Base-by-base conservation (phyloP, 2,113 vertebrate species). In the Dunckerocampus dactyliophorus region DNA sequence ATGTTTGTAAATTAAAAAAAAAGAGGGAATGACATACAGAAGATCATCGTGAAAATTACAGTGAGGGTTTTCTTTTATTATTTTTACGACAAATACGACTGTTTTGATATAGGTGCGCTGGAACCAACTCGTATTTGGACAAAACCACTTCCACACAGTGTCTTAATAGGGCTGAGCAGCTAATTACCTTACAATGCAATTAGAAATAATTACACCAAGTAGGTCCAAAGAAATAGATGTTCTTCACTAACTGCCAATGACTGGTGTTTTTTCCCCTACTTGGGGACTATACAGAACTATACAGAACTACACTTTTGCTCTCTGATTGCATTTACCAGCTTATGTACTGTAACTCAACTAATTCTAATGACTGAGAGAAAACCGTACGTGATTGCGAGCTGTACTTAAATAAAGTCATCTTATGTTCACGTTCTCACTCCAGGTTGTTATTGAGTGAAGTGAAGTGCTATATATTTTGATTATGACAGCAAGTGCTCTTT, bases 141-240 rank as follows among this genome's bases (percentile, higher is more conserved):
- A 75, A 65, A 66, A 63, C 62, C 56, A 67, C 59, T 72, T 20
- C 34, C 53, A 69, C 45, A 75, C 60, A 16, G 34, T 69, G 72
- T 5, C 6, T 71, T 71, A 76, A 65, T 71, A 62, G 68, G 69
- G 77, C 73, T 79, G 66, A 80, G 74, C 63, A 43, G 56, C 69
- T 82, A 77, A 83, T 81, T 81, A 84, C 63, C 64, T 77, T 67
- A 79, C 63, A 75, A 71, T 72, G 42, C 62, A 82, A 72, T 78
- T 78, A 76, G 39, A 76, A 80, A 73, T 78, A 71, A 82, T 84
- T 68, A 73, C 60, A 56, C 66, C 61, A 73, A 80, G 72, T 70
- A 69, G 59, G 65, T 77, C 68, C 51, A 61, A 72, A 56, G 56
- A 71, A 80, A 71, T 65, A 47, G 28, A 77, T 73, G 43, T 63